Evolutionary conservation across 2,113 vertebrate genomes (phyloP), one percentile per base, ranked within the genome.

Genomic region (Phalacrocorax pelagicus): DNA sequence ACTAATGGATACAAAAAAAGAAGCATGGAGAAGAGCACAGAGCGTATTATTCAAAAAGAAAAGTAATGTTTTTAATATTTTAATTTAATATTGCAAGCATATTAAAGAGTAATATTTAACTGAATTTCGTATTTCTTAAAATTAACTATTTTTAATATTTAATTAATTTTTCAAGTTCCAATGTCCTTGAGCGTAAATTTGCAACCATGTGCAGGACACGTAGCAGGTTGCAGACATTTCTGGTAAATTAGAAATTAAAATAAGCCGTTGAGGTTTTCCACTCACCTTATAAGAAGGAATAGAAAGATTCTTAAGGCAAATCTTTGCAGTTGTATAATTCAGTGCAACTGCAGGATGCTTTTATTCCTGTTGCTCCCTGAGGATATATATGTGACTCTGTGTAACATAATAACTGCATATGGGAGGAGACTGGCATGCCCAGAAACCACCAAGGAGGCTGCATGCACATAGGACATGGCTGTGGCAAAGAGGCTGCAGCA

Each of bases 141-240:
- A 30, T 63, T 42, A 4, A 36, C 6, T 69, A 5, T 49, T 38
- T 70, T 54, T 29, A 1, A 8, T 20, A 10, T 46, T 38, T 10
- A 10, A 29, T 63, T 13, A 4, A 10, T 79, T 38, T 57, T 15
- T 34, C 17, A 20, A 19, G 62, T 38, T 34, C 22, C 65, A 44
- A 6, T 77, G 63, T 26, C 73, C 47, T 36, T 66, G 46, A 57
- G 65, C 32, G 18, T 15, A 57, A 22, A 17, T 14, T 10, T n/a
- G 22, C 11, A 18, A 42, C 23, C 59, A 2, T 0, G 4, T 38
- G 40, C 23, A 23, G 16, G 23, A 15, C 32, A 19, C 30, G 4
- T 12, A 8, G 38, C 18, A 0, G 2, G 6, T 15, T 21, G 11
- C 20, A 4, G 15, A 4, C 1, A 0, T 7, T 22, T 22, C 42